Base-by-base conservation (phyloP, 2,888 invertebrate genomes). In the Ischnura elegans region DNA sequence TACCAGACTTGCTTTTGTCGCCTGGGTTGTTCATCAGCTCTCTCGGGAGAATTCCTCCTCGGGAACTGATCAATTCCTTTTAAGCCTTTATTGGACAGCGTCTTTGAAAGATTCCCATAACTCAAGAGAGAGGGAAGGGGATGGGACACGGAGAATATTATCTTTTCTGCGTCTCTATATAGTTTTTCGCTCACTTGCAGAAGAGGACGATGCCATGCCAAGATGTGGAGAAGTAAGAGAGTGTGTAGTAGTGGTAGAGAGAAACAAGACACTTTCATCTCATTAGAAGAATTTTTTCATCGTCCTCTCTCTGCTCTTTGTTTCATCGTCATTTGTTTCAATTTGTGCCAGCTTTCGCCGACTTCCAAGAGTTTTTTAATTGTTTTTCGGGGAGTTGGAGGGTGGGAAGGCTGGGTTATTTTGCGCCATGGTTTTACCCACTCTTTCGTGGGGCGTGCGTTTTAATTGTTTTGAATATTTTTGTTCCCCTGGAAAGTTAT, bases 21-120 rank as follows among this genome's bases (percentile, higher is more conserved):
- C 55, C 29, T 51, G 76, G n/a, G 46, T 51, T 46, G 87, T 87
- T 55, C 55, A 55, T 61, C 45, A 45, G 45, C 6, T 13, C 36
- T 42, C 85, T 86, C 55, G 29, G 61, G 87, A 87, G 87, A 55
- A 42, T 55, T 87, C 36, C 55, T 43, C 36, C n/a, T n/a, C n/a
- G n/a, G 55, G 87, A 55, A 61, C 55, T 87, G 42, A 55, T 87
- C 87, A 87, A 87, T 87, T 87, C 87, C 55, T 87, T 87, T 87
- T 42, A 87, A 87, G 87, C 36, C 87, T 87, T 87, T 43, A 87
- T 55, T 87, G 87, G 87, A 87, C 51, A 87, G 55, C 55, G 25
- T 86, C 86, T 86, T 86, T 86, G 86, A 46, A 86, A 86, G 43
- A 86, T 43, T 46, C 86, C 86, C 43, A 86, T 86, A 86, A 86